Percentiles rank a stretch among this genome's conserved stretches.
Conservation (phyloP, 2,797 vertebrate genomes). For the Hypotaenidia okinawae region DNA sequence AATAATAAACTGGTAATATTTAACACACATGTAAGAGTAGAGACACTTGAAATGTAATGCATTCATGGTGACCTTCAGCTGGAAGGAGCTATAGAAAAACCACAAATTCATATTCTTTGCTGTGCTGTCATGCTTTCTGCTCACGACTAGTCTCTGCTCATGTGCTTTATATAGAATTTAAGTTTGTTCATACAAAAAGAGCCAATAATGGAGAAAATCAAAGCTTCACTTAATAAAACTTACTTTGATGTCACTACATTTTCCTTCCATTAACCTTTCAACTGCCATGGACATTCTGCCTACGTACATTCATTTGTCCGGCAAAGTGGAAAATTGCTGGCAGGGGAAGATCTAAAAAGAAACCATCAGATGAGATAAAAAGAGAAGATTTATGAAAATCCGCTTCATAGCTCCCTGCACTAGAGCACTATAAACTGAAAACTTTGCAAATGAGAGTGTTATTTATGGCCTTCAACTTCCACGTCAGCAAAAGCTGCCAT, state of each 20-base stretch:
- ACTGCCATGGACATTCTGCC: slow-evolving; percentile 11
- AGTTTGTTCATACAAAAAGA: slow-evolving; percentile 44
- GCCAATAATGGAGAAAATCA: slow-evolving; percentile 38
- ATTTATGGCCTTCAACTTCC: background rate
- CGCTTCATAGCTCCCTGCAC: background rate
- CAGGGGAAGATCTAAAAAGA: slow-evolving; percentile 33
- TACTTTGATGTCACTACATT: slow-evolving; percentile 49
- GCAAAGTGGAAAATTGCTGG: slow-evolving; percentile 63
- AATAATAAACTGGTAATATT: slow-evolving; percentile 14
- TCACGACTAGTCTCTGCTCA: background rate
- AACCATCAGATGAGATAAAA: background rate
- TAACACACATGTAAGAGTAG: background rate
- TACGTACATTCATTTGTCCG: background rate
- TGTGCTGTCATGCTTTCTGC: background rate
- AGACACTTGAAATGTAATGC: background rate
- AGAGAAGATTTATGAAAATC: slow-evolving; percentile 52
- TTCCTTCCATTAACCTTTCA: slow-evolving; percentile 63
- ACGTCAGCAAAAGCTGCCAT: background rate
- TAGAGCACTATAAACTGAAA: background rate
- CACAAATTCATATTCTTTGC: slow-evolving; percentile 54
- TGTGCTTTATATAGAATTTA: slow-evolving; percentile 18
- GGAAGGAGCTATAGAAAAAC: background rate
- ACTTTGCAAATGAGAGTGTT: background rate
- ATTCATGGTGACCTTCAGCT: slow-evolving; percentile 47
- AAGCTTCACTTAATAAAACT: slow-evolving; percentile 50